A percentile compares a stretch with the other conserved stretches of the same genome.
Conservation (phyloP, 2,888 invertebrate genomes). For the Microplitis deprimator region DNA sequence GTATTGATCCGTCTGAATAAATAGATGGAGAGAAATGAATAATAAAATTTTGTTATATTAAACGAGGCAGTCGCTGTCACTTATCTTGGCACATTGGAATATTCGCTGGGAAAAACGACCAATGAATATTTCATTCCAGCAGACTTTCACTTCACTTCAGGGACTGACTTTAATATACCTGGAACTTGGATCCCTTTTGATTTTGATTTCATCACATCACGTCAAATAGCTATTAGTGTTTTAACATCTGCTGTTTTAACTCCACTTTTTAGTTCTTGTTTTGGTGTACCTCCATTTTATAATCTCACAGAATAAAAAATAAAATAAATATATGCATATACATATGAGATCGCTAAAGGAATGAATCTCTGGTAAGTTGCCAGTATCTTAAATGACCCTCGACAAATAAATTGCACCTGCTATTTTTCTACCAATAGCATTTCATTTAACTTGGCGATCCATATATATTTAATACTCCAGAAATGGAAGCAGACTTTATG, state of each 20-base stretch:
- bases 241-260: not conserved
- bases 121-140: constrained; percentile 25
- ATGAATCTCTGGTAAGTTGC: constrained; percentile 47
- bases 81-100: not conserved
- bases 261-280: not conserved
- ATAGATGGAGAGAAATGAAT: not conserved
- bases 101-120: not conserved
- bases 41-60: not conserved
- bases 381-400: constrained; percentile 47
- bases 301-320: not conserved
- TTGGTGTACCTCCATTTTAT: not conserved
- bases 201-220: constrained; percentile 1
- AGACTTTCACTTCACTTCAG: constrained; percentile 20
- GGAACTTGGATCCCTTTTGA: not conserved
- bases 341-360: not conserved
- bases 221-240: not conserved
- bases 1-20: not conserved
- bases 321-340: not conserved
- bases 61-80: not conserved
- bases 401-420: constrained; percentile 54
- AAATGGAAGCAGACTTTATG: constrained; percentile 5
- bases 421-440: constrained; percentile 44
- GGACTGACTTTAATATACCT: not conserved
- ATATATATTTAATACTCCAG: constrained; percentile 15
- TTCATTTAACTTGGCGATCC: constrained; percentile 15